A percentile compares a stretch with the other conserved stretches of the same genome.
Evolutionary conservation across 2,797 vertebrate species (phyloP).

Genomic region (Vespertilio murinus): DNA sequence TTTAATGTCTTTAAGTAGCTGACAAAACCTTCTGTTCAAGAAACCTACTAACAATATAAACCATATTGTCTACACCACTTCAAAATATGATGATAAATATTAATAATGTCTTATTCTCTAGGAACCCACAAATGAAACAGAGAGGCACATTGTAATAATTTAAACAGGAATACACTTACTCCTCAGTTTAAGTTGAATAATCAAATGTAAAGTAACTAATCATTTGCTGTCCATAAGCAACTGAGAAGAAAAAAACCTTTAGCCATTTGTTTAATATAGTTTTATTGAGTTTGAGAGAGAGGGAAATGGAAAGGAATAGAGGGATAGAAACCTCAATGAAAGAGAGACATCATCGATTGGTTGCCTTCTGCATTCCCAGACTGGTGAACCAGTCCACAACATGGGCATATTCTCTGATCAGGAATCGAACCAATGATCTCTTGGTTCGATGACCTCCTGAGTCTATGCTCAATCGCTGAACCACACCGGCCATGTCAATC

Average conservation of each 20-base stretch:
- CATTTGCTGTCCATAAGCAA: not conserved
- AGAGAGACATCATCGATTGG: no score
- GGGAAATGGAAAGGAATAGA: no score
- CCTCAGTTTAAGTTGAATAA: conserved; percentile 23
- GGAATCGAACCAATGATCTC: no score
- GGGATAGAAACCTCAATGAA: no score
- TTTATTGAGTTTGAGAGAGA: no score
- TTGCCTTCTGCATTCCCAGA: no score
- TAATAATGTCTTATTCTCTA: conserved; percentile 25
- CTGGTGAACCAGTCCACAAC: no score
- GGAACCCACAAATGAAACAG: not conserved
- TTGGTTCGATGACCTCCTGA: no score
- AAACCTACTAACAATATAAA: conserved; percentile 29
- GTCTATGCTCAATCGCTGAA: no score
- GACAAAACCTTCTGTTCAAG: not conserved
- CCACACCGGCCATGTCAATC: not conserved
- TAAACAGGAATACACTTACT: conserved; percentile 3
- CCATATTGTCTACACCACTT: not conserved
- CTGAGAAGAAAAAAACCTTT: not conserved
- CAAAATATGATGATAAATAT: conserved; percentile 31
- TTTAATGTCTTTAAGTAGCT: conserved; percentile 36
- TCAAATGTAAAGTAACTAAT: conserved; percentile 16
- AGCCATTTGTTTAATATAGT: no score
- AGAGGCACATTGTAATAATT: conserved; percentile 27
- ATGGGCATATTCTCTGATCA: no score